These are phyloP conservation scores for Melanargia galathea DNA, from an alignment of 2,888 invertebrate species.

Conservation along the genomic window DNA sequence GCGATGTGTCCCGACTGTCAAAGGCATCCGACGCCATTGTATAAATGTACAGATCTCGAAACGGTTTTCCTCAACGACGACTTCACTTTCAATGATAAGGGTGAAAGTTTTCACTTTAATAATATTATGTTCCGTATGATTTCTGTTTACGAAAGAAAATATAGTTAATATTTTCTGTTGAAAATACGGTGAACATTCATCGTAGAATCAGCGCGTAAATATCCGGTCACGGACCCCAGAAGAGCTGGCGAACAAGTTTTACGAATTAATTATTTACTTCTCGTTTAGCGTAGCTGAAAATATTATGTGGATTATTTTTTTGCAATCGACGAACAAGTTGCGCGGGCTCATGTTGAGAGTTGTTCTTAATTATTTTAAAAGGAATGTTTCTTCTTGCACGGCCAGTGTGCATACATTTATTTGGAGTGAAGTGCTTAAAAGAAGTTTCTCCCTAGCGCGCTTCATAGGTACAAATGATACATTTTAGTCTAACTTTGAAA, in stretches of 20 bases:
- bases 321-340: slow-evolving; percentile 11
- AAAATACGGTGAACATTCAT: slow-evolving; percentile 25
- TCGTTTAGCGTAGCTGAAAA: slow-evolving; percentile 22
- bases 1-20: slow-evolving; percentile 79
- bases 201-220: slow-evolving; percentile 28
- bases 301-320: slow-evolving; percentile 22
- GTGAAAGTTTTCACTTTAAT: slow-evolving; percentile 21
- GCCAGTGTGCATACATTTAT: slow-evolving; percentile 39
- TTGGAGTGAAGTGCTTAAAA: slow-evolving; percentile 48
- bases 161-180: slow-evolving; percentile 17
- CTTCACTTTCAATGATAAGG: slow-evolving; percentile 56
- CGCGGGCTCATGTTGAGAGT: neutral
- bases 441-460: too few relatives aligned
- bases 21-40: slow-evolving; percentile 65
- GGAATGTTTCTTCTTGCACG: slow-evolving; percentile 19
- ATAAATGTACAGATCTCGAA: slow-evolving; percentile 54
- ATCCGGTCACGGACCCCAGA: slow-evolving; percentile 20
- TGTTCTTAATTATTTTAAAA: slow-evolving; percentile 23
- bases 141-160: slow-evolving; percentile 12
- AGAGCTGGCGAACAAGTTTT: slow-evolving; percentile 23
- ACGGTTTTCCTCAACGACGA: slow-evolving; percentile 70
- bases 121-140: slow-evolving; percentile 1
- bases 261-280: slow-evolving; percentile 25
- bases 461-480: too few relatives aligned
- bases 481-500: too few relatives aligned